These are phyloP conservation scores for Hirundichthys speculiger DNA, from an alignment of 2,113 vertebrate species.

Conservation along the genomic window DNA sequence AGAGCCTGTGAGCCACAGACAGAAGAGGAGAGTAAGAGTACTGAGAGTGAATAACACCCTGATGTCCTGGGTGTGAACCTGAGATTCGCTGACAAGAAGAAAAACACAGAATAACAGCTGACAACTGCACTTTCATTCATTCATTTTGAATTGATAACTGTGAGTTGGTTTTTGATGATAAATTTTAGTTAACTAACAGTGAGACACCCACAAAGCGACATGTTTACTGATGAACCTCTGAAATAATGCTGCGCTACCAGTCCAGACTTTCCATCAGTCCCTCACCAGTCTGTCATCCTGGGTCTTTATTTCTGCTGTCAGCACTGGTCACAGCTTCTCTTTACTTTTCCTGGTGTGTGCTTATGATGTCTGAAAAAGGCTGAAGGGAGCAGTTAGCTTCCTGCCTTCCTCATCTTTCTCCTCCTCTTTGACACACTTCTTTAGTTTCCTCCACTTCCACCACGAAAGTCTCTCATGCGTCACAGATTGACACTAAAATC, in stretches of 20 bases:
- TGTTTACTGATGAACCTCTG: not conserved
- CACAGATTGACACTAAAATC: not conserved
- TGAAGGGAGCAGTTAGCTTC: not conserved
- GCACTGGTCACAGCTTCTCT: not conserved
- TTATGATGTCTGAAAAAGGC: not conserved
- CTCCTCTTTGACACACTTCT: not conserved
- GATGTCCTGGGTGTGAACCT: too few relatives aligned
- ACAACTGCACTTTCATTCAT: too few relatives aligned
- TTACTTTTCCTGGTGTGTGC: not conserved
- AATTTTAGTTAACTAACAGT: not conserved
- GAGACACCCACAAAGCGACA: not conserved
- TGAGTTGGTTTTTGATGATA: not conserved
- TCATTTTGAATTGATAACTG: too few relatives aligned
- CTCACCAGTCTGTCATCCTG: not conserved
- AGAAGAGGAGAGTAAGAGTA: too few relatives aligned
- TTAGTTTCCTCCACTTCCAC: not conserved
- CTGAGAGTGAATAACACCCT: too few relatives aligned
- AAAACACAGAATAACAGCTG: too few relatives aligned
- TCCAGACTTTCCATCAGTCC: not conserved
- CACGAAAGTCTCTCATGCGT: not conserved
- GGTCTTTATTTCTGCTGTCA: constrained; percentile 2
- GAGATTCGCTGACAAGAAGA: too few relatives aligned
- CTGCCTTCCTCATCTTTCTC: constrained; percentile 5
- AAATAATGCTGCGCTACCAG: not conserved
- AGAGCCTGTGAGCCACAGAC: too few relatives aligned